Evolutionary conservation across 2,888 invertebrate species (phyloP).

Genomic region (Pyrochroa serraticornis): DNA sequence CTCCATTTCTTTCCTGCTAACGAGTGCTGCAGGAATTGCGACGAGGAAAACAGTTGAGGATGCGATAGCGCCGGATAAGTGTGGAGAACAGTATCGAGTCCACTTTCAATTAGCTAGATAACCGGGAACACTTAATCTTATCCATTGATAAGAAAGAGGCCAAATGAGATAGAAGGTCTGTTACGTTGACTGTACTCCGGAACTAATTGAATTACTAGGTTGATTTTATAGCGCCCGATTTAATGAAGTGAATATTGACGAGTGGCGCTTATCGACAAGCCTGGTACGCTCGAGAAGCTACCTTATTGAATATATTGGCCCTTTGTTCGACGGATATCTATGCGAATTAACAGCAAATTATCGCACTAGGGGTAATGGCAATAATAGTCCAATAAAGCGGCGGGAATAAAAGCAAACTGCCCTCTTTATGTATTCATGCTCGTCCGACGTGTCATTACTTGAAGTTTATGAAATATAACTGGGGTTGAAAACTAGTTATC

Average conservation of each 20-base stretch:
- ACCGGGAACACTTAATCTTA: slow-evolving; percentile 50
- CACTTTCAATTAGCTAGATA: slow-evolving; percentile 53
- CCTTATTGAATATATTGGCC: slow-evolving; percentile 10
- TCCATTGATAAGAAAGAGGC: slow-evolving; percentile 45
- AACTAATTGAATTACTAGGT: slow-evolving; percentile 33
- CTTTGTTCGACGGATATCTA: slow-evolving; percentile 11
- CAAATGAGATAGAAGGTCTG: slow-evolving; percentile 40
- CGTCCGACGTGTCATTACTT: no score
- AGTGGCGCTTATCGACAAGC: slow-evolving; percentile 24
- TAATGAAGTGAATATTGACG: slow-evolving; percentile 33
- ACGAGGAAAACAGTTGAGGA: slow-evolving; percentile 12
- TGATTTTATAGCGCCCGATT: slow-evolving; percentile 33
- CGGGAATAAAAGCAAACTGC: no score
- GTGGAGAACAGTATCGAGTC: slow-evolving; percentile 40
- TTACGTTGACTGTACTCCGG: slow-evolving; percentile 23
- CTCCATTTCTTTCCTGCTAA: slow-evolving; percentile 8
- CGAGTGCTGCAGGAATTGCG: neutral
- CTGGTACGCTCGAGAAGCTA: slow-evolving; percentile 10
- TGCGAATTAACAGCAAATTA: slow-evolving; percentile 17
- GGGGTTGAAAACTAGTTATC: no score
- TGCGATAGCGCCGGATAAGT: slow-evolving; percentile 19
- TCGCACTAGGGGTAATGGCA: neutral
- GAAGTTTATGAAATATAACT: no score
- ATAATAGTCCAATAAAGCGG: no score
- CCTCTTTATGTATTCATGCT: no score